Conservation (phyloP, 2,113 vertebrate genomes). For the Mirza zaza region DNA sequence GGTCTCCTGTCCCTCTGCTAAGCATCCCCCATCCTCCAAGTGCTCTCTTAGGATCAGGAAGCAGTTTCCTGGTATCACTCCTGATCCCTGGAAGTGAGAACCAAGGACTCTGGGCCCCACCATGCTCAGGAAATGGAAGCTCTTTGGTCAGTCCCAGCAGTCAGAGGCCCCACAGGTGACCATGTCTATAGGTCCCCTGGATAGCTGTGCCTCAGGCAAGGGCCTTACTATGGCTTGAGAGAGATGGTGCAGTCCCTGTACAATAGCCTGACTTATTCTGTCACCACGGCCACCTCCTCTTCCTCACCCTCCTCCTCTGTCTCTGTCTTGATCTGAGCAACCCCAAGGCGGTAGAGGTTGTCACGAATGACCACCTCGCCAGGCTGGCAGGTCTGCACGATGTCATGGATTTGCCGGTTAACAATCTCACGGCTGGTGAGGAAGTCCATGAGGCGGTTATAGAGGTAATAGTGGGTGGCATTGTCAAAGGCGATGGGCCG, state of each 20-base stretch:
- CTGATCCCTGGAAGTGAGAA: neutral
- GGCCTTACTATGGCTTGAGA: constrained; percentile 54
- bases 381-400: constrained; percentile 94
- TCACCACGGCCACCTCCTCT: constrained; percentile 75
- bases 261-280: constrained; percentile 61
- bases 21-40: neutral
- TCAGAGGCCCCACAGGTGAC: constrained; percentile 62
- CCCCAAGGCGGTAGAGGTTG: constrained; percentile 93
- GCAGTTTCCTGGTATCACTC: neutral
- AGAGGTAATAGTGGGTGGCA: constrained; percentile 96
- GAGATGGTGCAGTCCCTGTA: constrained; percentile 41
- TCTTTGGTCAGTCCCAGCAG: constrained; percentile 86
- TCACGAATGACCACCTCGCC: constrained; percentile 97
- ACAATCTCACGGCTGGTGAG: constrained; percentile 95
- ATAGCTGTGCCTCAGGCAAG: neutral
- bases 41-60: neutral
- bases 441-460: constrained; percentile 97
- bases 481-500: constrained; percentile 91
- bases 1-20: neutral
- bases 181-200: neutral
- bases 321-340: constrained; percentile 96
- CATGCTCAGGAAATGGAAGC: constrained; percentile 76
- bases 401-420: constrained; percentile 93
- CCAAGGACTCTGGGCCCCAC: neutral
- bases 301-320: constrained; percentile 82